Evolutionary conservation across 2,888 invertebrate genomes (phyloP).

Genomic region (Cantharis nigra): DNA sequence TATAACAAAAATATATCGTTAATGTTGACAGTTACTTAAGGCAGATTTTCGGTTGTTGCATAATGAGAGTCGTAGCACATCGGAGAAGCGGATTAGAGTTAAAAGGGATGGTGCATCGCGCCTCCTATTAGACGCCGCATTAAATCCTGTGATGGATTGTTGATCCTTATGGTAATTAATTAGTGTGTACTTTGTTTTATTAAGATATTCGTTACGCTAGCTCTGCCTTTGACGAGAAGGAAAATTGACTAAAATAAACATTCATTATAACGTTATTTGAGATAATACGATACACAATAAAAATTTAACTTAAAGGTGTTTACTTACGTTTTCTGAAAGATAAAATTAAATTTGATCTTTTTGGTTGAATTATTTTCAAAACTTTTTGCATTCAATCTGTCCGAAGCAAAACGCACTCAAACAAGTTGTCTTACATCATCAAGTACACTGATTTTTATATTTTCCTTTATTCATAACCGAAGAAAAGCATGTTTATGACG

Average conservation of each 20-base stretch:
- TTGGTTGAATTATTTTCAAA: background rate
- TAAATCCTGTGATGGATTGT: conserved; percentile 48
- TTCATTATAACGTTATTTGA: background rate
- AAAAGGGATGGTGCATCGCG: conserved; percentile 29
- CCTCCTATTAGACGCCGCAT: conserved; percentile 40
- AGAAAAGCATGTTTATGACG: conserved; percentile 24
- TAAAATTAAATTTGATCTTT: background rate
- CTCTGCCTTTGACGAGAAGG: background rate
- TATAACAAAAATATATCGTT: conserved; percentile 7
- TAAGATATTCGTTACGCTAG: conserved; percentile 9
- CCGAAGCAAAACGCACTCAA: conserved; percentile 7
- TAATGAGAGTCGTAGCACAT: conserved; percentile 25
- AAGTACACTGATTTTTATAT: conserved; percentile 7
- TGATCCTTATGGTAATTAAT: conserved; percentile 50
- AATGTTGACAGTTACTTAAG: conserved; percentile 15
- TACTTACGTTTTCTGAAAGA: background rate
- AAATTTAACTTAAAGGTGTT: background rate
- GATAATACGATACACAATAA: background rate
- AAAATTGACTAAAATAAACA: background rate
- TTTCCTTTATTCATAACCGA: conserved; percentile 6
- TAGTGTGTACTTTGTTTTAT: conserved; percentile 39
- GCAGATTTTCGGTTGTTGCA: conserved; percentile 23
- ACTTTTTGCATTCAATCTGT: conserved; percentile 19
- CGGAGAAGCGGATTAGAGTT: conserved; percentile 30
- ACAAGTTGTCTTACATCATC: conserved; percentile 15